Evolutionary conservation across 2,888 invertebrate species (phyloP), one percentile per base, ranked within the genome.

Genomic region (Clistopyga incitator): DNA sequence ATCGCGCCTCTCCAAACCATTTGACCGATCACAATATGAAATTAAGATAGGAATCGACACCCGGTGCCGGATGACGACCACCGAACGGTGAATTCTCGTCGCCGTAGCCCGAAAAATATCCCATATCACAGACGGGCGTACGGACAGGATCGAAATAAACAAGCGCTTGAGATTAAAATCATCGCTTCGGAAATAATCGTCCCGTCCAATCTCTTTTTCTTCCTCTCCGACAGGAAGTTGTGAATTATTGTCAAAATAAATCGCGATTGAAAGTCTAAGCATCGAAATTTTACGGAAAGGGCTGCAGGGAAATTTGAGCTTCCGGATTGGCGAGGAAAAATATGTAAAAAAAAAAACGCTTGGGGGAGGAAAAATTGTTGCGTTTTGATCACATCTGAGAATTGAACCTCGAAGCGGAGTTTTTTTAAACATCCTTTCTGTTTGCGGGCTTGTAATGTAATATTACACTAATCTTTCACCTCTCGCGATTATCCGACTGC

Each of bases 11-110:
- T 80, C 64, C 64, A 71, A 81, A 85, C 87, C 86, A 85, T 87
- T 88, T 85, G 87, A 86, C 84, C 86, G 88, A 84, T 87, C 86
- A 90, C 90, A 91, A 91, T 90, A 86, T 85, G 87, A 90, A 90
- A 91, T 91, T 90, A 90, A 90, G 90, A 91, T 91, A 90, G 87
- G 86, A 89, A 91, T 91, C 90, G 89, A 88, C 89, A 86, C 87
- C 88, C 56, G 80, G 59, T 61, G 59, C 52, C 54, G 25, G 54
- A 54, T 23, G 74, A 47, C 25, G 61, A 18, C 64, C 20, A 34
- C 42, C 38, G 70, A 70, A 70, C 45, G 65, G 70, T n/a, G 29
- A 74, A 75, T 54, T 50, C 25, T 89, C 86, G 86, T 77, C 71
- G 42, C 65, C 81, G 85, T 64, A 68, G 50, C 67, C 38, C 56